Percentiles rank a stretch among this genome's conserved stretches.
These are phyloP conservation scores for Danio jaintianensis DNA, from an alignment of 2,797 vertebrate genomes.

Conservation along the genomic window DNA sequence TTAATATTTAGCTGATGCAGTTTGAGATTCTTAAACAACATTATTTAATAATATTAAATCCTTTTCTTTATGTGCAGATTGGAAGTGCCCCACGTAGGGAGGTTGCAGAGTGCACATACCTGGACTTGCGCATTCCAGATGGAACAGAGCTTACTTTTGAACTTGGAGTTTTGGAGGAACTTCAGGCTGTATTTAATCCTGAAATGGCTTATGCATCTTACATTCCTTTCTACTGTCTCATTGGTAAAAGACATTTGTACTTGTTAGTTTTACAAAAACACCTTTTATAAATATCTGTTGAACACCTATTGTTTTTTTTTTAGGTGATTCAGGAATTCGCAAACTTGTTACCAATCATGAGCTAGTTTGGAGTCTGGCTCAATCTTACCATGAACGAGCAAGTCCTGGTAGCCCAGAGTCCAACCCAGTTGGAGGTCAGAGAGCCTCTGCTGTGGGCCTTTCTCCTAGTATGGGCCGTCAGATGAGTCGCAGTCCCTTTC, in stretches of 20 bases:
- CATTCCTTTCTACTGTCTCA: conserved; percentile 93
- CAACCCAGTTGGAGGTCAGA: conserved; percentile 58
- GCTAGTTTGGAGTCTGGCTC: conserved; percentile 88
- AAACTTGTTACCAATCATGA: conserved; percentile 89
- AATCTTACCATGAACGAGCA: conserved; percentile 85
- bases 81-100: conserved; percentile 73
- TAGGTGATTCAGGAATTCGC: conserved; percentile 87
- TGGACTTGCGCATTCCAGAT: conserved; percentile 80
- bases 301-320: conserved; percentile 5
- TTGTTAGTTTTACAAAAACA: not conserved
- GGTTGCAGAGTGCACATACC: conserved; percentile 80
- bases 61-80: conserved; percentile 68
- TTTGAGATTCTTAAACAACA: not conserved
- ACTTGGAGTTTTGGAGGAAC: conserved; percentile 84
- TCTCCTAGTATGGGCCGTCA: conserved; percentile 67
- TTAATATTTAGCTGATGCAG: not conserved
- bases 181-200: conserved; percentile 92
- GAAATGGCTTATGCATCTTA: conserved; percentile 97
- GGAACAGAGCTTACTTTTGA: conserved; percentile 81
- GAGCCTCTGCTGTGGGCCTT: conserved; percentile 51
- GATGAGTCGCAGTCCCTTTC: conserved; percentile 69
- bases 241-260: conserved; percentile 80
- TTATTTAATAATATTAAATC: not conserved
- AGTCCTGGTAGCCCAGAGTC: conserved; percentile 73
- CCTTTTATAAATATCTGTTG: not conserved